A percentile compares a stretch with the other conserved stretches of the same genome.
Evolutionary conservation across 1,140 invertebrate species (phyloP).

Genomic region (Sitobion miscanthi): DNA sequence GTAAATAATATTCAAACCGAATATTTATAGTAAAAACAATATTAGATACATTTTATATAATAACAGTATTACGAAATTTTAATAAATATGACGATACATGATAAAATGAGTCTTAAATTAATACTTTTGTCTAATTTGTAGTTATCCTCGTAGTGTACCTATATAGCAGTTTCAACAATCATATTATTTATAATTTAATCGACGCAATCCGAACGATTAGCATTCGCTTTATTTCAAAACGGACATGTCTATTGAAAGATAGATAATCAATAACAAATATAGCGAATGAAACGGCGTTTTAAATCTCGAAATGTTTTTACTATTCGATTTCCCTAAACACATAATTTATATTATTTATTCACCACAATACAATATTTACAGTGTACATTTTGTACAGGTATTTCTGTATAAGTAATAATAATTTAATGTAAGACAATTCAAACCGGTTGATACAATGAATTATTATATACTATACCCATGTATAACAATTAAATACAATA

Average conservation of each 20-base stretch:
- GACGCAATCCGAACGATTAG: neutral
- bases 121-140: neutral
- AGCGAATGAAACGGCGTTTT: neutral
- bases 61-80: neutral
- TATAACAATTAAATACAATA: neutral
- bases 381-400: neutral
- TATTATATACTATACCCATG: neutral
- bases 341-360: neutral
- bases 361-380: neutral
- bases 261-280: neutral
- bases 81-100: neutral
- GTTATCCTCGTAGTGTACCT: too few species aligned
- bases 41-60: neutral
- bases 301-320: neutral
- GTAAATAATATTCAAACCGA: neutral
- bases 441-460: neutral
- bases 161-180: neutral
- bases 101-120: neutral
- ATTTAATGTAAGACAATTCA: neutral
- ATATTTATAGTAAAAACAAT: neutral
- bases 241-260: neutral
- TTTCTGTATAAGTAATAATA: neutral
- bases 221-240: neutral
- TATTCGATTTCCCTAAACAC: neutral
- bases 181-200: neutral